Base-by-base conservation (phyloP, 2,888 invertebrate genomes). In the Galerucella nymphaeae region DNA sequence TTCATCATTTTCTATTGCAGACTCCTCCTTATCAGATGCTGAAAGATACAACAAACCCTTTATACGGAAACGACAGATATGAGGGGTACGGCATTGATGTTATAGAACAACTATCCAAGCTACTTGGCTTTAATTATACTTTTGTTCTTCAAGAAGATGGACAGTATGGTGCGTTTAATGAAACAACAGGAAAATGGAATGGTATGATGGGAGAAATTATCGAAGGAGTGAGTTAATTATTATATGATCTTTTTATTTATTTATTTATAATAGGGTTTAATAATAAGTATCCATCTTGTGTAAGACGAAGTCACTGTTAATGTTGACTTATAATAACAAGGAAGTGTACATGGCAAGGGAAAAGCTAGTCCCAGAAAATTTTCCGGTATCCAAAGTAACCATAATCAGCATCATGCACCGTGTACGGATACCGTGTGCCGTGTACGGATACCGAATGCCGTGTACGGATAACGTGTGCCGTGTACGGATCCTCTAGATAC, bases 21-120 rank as follows among this genome's bases (percentile, higher is more conserved):
- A 95, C 93, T 83, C 90, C 91, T 57, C 98, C 98, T 0, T 98
- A 97, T 81, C 94, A 95, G 13, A 96, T 96, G 94, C 84, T 93
- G 16, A 96, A 93, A 83, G 91, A 93, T 81, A 92, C 93, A 0
- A 85, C 91, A 16, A 87, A 84, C 1, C 86, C 85, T 76, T 87
- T 94, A 69, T 89, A 89, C 64, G 96, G 96, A 1, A 96, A 96
- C 82, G 94, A 93, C 76, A 90, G 93, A 18, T 96, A 91, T 83
- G 96, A 96, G 87, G 96, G 96, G 8, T 97, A 94, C 83, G 94
- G 94, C 42, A 93, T 97, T 67, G 97, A 98, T 83, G 87, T 98
- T 16, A 93, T 98, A 70, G 89, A 93, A 48, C 93, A 95, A 83
- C 88, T 98, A 59, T 90, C 95, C 13, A 89, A 91, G 82, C 90